Base-by-base conservation (phyloP, 2,888 invertebrate genomes). In the Galeruca laticollis region DNA sequence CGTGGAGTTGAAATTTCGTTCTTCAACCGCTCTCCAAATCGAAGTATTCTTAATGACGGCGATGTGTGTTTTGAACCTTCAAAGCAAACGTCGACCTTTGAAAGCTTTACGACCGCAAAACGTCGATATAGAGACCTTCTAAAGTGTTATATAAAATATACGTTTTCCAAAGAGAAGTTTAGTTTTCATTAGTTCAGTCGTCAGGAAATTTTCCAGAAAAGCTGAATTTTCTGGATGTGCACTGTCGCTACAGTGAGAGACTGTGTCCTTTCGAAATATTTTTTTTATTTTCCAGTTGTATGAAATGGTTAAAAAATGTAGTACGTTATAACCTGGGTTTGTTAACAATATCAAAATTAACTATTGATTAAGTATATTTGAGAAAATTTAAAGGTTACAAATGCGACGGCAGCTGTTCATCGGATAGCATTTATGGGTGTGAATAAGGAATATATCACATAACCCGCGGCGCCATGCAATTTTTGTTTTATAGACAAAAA, bases 81-180 rank as follows among this genome's bases (percentile, higher is more conserved):
- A 67, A 60, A 67, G 60, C 60, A 60, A 60, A 67, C 52, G 43
- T 52, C 60, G 31, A 43, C 20, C 60, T 54, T 60, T 62, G 47
- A 56, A 54, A 56, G 60, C 21, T 54, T 31, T 31, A 60, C 33
- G 49, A 33, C 64, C 64, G 43, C 69, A 63, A 69, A 64, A 63
- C 52, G 61, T 68, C 60, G 31, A 43, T 63, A 63, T 51, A 63
- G 51, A 69, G n/a, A 31, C 54, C 59, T 49, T 52, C 60, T 60
- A 54, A 69, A 64, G 69, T 64, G 64, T 60, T 64, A 62, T 64
- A 62, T 63, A 59, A 62, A 59, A 60, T 60, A 69, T 69, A 63
- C 59, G 43, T 64, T 64, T 49, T 54, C 60, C 64, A 60, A 64
- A 64, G 60, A 59, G 69, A 64, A 37, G 43, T 57, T 52, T 69